Conservation (phyloP, 2,888 invertebrate genomes). For the Machimus rusticus region DNA sequence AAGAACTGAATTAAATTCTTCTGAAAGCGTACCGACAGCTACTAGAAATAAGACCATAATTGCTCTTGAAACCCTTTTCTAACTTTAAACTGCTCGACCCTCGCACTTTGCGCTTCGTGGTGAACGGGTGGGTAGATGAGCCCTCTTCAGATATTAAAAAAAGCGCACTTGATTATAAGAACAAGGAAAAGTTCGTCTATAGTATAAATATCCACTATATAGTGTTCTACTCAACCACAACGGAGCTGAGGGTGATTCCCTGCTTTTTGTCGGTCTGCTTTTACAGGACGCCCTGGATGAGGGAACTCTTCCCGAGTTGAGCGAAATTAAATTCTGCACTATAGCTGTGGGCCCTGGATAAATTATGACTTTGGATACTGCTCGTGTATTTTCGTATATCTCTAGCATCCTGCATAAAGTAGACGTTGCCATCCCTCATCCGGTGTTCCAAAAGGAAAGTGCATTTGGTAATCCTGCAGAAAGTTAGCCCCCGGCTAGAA, state of each 20-base stretch:
- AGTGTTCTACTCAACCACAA: not conserved
- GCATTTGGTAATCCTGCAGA: slow-evolving; percentile 13
- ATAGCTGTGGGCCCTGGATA: not conserved
- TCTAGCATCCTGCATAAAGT: not conserved
- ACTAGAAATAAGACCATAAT: not conserved
- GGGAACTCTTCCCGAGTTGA: not conserved
- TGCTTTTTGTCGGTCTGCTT: not conserved
- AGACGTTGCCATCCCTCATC: not conserved
- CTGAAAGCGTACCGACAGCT: not conserved
- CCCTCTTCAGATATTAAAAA: not conserved
- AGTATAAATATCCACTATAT: not conserved
- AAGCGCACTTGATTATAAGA: slow-evolving; percentile 14
- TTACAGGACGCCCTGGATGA: not conserved
- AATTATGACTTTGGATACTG: slow-evolving; percentile 1
- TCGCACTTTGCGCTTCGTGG: not conserved
- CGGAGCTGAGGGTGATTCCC: not conserved
- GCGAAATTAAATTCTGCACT: slow-evolving; percentile 18
- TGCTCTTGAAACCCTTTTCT: not conserved
- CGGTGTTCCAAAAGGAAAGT: slow-evolving; percentile 2
- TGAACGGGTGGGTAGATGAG: not conserved
- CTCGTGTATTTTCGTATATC: too few species aligned
- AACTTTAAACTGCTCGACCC: not conserved
- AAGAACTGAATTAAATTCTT: not conserved
- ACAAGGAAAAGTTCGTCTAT: slow-evolving; percentile 25
- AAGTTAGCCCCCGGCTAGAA: not conserved